Evolutionary conservation across 2,113 vertebrate species (phyloP), one percentile per base, ranked within the genome.

Genomic region (Pedetes capensis): DNA sequence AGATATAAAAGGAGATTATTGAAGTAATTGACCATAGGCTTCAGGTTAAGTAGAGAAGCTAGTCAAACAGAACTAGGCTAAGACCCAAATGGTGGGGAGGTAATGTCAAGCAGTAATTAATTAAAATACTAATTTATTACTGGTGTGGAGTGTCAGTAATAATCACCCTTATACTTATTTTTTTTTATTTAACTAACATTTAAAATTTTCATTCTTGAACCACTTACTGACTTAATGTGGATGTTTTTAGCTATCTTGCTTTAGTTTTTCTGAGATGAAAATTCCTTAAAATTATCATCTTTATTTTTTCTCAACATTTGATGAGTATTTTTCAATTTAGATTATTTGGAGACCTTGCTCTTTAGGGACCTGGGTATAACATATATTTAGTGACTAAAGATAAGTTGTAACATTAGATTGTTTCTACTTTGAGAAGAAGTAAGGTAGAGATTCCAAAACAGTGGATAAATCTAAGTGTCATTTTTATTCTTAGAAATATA

Each of bases 181-280:
- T 74, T 93, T 78, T 87, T 76, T 53, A 10, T 81, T 59, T 75
- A 72, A 57, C 32, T 74, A 63, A 63, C 25, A 81, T 87, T 76
- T 81, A 82, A 49, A 64, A 66, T 64, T 82, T 91, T 82, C 13
- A 59, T 84, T 93, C 32, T 81, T 71, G 63, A 87, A 61, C 32
- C 49, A 47, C 53, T 87, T 87, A 44, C 20, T 82, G 68, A 86
- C 20, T 76, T 37, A 94, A 8, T 79, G 64, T 25, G 87, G 78
- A 29, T 94, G 47, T 84, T 82, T 93, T 61, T 95, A 86, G 64
- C 25, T 82, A 37, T 83, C 93, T 92, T 90, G 68, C n/a, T 71
- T 81, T 89, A 57, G 86, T 89, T 94, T 94, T 39, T 53, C n/a
- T 85, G 27, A 85, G 85, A 93, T 71, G 22, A 74, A 68, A 47